Conservation (phyloP, 2,113 vertebrate genomes). For the Xenopus borealis region DNA sequence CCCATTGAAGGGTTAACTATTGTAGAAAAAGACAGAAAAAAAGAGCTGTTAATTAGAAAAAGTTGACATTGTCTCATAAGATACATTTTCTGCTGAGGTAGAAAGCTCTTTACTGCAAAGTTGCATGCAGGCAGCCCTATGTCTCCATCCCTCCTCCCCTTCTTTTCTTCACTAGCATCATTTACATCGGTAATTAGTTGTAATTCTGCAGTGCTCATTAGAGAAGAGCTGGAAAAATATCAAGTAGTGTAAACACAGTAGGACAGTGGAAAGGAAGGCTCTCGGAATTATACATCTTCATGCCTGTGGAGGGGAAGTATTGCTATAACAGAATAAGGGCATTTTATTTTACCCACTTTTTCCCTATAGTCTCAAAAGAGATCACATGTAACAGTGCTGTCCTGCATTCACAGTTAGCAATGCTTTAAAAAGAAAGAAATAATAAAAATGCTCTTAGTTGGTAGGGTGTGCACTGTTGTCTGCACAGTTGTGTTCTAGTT, state of each 20-base stretch:
- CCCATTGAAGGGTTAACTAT: slow-evolving; percentile 42
- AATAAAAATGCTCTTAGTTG: slow-evolving; percentile 20
- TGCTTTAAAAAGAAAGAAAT: slow-evolving; percentile 15
- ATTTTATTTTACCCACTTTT: neutral
- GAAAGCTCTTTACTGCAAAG: slow-evolving; percentile 84
- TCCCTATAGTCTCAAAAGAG: slow-evolving; percentile 20
- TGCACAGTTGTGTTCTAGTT: too few species aligned
- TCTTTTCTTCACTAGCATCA: slow-evolving; percentile 73
- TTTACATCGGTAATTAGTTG: slow-evolving; percentile 88
- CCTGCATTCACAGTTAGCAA: slow-evolving; percentile 13
- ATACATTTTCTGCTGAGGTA: slow-evolving; percentile 86
- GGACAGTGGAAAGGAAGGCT: slow-evolving; percentile 45
- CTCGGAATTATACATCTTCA: slow-evolving; percentile 35
- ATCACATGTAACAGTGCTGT: neutral
- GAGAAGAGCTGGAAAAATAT: slow-evolving; percentile 68
- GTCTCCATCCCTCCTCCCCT: slow-evolving; percentile 42
- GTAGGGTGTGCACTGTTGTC: neutral
- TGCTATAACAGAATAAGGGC: slow-evolving; percentile 11
- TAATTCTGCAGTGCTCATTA: slow-evolving; percentile 82
- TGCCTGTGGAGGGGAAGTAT: slow-evolving; percentile 29
- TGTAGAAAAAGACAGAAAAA: slow-evolving; percentile 47
- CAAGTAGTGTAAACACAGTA: slow-evolving; percentile 60
- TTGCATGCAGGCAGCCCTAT: slow-evolving; percentile 72
- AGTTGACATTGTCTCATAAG: slow-evolving; percentile 81
- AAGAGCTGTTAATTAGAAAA: slow-evolving; percentile 69